These are phyloP conservation scores for Psettodes erumei DNA, from an alignment of 2,113 vertebrate species.

Conservation along the genomic window DNA sequence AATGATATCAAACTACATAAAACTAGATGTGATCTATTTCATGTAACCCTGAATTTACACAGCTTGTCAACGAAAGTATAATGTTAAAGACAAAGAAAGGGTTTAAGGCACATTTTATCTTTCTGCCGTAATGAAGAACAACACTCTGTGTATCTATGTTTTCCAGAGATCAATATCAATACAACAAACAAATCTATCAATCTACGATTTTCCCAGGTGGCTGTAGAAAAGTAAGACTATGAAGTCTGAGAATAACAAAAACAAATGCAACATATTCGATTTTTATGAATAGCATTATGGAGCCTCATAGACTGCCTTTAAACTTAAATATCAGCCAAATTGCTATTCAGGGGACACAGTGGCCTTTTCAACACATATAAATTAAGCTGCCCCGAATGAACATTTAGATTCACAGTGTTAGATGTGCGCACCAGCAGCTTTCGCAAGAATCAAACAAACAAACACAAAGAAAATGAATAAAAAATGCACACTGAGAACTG, in stretches of 20 bases:
- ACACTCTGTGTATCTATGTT: not conserved
- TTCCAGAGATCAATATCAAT: not conserved
- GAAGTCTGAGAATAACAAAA: not conserved
- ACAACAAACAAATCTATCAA: not conserved
- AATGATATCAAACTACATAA: not conserved
- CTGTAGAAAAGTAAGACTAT: not conserved
- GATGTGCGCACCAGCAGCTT: not conserved
- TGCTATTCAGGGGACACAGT: not conserved
- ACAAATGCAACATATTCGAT: not conserved
- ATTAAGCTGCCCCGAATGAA: not conserved
- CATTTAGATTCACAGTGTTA: constrained; percentile 19
- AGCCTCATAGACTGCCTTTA: not conserved
- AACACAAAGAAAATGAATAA: constrained; percentile 7
- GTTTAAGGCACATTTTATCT: not conserved
- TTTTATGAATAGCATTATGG: not conserved
- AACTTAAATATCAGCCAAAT: constrained; percentile 7
- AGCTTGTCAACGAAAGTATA: not conserved
- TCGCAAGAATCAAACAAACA: constrained; percentile 13
- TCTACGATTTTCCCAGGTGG: not conserved
- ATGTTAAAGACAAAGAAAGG: not conserved
- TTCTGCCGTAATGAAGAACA: not conserved
- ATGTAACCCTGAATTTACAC: not conserved
- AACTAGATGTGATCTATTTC: not conserved
- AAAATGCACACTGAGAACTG: not conserved
- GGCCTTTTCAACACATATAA: constrained; percentile 13